Base-by-base conservation (phyloP, 2,113 vertebrate species). In the Ameiurus melas region DNA sequence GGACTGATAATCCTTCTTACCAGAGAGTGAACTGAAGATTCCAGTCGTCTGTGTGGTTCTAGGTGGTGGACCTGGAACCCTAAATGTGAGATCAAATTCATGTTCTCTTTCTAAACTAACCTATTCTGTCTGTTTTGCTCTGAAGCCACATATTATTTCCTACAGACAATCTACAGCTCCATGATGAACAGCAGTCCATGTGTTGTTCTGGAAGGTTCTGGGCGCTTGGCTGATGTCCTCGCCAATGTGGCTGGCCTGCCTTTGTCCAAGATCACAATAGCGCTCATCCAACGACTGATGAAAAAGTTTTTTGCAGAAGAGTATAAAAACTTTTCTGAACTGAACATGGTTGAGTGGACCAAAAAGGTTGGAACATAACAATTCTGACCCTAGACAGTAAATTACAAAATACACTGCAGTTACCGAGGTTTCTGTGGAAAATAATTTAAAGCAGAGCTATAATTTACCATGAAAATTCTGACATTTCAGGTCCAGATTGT, bases 31-130 rank as follows among this genome's bases (percentile, higher is more conserved):
- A 58, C 96, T 97, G 90, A 98, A 95, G 90, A 97, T 98, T 92
- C 98, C 98, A 71, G 96, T 97, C 0, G 97, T 99, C 51, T 99
- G 97, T 1, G 96, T 99, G 88, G 97, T 99, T 81, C 93, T 99
- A 92, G 97, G 99, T 88, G 98, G 98, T 36, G 98, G 98, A n/a
- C 96, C 96, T 0, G 98, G 98, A 75, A 99, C 98, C 0, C 94
- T 99, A 0, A 93, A 97, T 0, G 98, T 99, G 93, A 97, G 97
- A 4, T 17, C 5, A 57, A 19, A n/a, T 47, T 84, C 10, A 30
- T 55, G 30, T n/a, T 87, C 8, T 79, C 43, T 36, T 84, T 77
- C 5, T 79, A 30, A 20, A 36, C 30, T n/a, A 75, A 55, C 16
- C 14, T 79, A 36, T 51, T 27, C 20, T 62, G 30, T 85, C 7